These are phyloP conservation scores for Peromyscus aztecus DNA, from an alignment of 2,797 vertebrate species.

Conservation along the genomic window DNA sequence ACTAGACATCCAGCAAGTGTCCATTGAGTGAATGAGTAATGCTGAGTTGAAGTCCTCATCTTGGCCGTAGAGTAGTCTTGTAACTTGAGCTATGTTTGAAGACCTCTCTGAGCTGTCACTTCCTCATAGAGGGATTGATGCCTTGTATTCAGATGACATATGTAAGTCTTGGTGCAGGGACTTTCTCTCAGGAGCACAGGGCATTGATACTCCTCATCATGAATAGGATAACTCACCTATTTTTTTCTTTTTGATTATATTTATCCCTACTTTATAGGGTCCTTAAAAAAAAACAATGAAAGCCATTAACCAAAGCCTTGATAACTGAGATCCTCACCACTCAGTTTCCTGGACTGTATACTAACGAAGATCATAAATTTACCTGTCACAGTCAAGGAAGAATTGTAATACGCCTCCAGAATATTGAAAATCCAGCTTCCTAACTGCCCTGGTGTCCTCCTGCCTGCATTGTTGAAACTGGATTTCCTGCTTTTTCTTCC, in stretches of 20 bases:
- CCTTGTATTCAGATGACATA: neutral
- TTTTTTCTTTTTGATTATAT: conserved; percentile 7
- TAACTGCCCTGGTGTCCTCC: neutral
- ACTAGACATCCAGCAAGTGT: neutral
- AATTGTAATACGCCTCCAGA: neutral
- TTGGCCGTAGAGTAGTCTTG: neutral
- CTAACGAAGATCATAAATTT: conserved; percentile 14
- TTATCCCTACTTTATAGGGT: neutral
- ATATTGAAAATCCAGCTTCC: neutral
- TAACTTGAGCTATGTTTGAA: neutral
- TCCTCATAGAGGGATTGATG: neutral
- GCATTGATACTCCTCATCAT: neutral
- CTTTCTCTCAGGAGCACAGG: neutral
- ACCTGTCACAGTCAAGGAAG: neutral
- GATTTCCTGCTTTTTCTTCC: neutral
- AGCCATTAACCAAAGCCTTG: neutral
- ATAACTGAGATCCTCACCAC: neutral
- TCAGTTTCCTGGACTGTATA: neutral
- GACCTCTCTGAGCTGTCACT: neutral
- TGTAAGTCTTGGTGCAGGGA: neutral
- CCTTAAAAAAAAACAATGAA: neutral
- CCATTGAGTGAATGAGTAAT: neutral
- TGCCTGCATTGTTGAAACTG: neutral
- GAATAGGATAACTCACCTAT: neutral
- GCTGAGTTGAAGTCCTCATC: neutral